Evolutionary conservation across 2,888 invertebrate genomes (phyloP).

Genomic region (Tillus elongatus): DNA sequence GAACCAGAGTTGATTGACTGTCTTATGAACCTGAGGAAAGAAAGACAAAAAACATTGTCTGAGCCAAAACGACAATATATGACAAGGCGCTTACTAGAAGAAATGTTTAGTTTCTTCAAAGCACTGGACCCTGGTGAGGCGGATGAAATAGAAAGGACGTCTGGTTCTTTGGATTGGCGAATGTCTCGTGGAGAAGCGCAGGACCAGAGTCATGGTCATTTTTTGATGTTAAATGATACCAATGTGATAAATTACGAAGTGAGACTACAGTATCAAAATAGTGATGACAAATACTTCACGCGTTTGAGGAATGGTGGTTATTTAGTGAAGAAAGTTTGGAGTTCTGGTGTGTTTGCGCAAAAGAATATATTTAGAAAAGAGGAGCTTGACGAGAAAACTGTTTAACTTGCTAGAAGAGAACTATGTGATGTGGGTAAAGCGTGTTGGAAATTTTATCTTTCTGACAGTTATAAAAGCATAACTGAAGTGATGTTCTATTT

Average conservation of each 20-base stretch:
- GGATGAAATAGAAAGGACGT: slow-evolving; percentile 68
- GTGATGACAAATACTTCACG: too few species aligned
- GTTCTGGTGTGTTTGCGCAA: slow-evolving; percentile 50
- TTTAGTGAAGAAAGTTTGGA: slow-evolving; percentile 51
- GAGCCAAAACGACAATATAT: slow-evolving; percentile 48
- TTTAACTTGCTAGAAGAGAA: slow-evolving; percentile 74
- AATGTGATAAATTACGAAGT: too few species aligned
- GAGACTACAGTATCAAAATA: too few species aligned
- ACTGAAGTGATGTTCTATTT: slow-evolving; percentile 41
- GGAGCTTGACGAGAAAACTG: slow-evolving; percentile 88
- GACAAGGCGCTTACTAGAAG: slow-evolving; percentile 49
- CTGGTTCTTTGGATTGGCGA: slow-evolving; percentile 80
- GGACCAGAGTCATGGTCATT: slow-evolving; percentile 16
- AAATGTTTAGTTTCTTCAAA: slow-evolving; percentile 27
- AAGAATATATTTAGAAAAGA: slow-evolving; percentile 69
- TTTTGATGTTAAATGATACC: too few species aligned
- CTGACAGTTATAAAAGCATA: too few species aligned
- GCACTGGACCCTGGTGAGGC: slow-evolving; percentile 48
- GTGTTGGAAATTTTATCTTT: too few species aligned
- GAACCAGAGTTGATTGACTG: slow-evolving; percentile 53
- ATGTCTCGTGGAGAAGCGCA: slow-evolving; percentile 65
- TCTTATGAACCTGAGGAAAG: slow-evolving; percentile 51
- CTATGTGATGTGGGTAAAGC: too few species aligned
- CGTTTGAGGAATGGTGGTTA: too few species aligned
- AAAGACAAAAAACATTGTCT: slow-evolving; percentile 49